Evolutionary conservation across 2,888 invertebrate species (phyloP), one percentile per base, ranked within the genome.

Genomic region (Drosophila stalkeri): DNA sequence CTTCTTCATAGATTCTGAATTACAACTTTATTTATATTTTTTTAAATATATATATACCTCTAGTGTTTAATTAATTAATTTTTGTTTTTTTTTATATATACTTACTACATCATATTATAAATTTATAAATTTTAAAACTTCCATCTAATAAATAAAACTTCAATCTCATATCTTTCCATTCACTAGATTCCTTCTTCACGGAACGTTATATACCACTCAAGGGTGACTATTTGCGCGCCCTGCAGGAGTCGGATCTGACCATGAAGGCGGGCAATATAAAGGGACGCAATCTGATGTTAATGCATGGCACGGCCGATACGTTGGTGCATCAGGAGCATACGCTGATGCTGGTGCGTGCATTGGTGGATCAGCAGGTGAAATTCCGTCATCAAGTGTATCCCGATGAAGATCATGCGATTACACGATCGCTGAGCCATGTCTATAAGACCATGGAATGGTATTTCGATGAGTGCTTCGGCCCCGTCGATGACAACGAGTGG

Each of bases 331-430:
- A 97, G 89, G 97, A 97, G 91, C 98, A 99, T 92, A 96, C 97
- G 35, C 95, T 98, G 83, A 95, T 97, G 91, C 94, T 98, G 52
- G 96, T 97, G 16, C 95, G 96, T 74, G 96, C 97, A n/a, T 94
- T 98, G 60, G 95, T 97, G n/a, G 95, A 95, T 72, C 96, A 96
- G 74, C 96, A 96, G 69, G 96, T 98, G 8, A 94, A 97, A 62
- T 98, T 97, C 93, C 95, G 96, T 69, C 96, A 97, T 91, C 96
- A 97, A 95, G 95, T 97, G 0, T 98, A 98, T 92, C 97, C 98
- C 0, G 98, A 98, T 92, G 97, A 97, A 92, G 96, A 96, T 39
- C 97, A 98, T 92, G 94, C 94, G 49, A 95, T 98, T 89, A 94
- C 94, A 72, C 95, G 96, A 55, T 96, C 97, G 0, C 94, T 95